A percentile compares a stretch with the other conserved stretches of the same genome.
Conservation (phyloP, 1,140 invertebrate species). For the Caenorhabditis elegans region DNA sequence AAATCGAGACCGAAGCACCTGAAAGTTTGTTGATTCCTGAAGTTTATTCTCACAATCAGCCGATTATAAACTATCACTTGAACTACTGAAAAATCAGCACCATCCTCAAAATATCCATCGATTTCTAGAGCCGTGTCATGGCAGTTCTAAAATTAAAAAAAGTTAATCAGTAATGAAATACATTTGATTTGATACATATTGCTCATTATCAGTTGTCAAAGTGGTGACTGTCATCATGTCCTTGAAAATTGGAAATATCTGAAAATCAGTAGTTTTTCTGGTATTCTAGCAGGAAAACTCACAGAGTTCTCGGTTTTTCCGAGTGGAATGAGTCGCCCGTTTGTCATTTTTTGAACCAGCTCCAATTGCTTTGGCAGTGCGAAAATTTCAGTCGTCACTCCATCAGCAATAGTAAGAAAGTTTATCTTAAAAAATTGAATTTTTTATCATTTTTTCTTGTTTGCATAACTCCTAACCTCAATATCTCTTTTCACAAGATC, state of each 20-base stretch:
- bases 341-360: slow-evolving; percentile 10
- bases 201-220: background rate
- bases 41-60: too few relatives aligned
- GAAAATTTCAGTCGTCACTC: background rate
- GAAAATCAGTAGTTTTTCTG: too few relatives aligned
- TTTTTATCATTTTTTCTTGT: background rate
- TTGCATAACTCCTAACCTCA: background rate
- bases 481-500: background rate
- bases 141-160: background rate
- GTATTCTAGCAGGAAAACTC: background rate
- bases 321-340: background rate
- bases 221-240: background rate
- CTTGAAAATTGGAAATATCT: background rate
- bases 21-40: too few relatives aligned
- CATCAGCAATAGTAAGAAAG: slow-evolving; percentile 1
- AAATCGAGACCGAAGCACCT: too few relatives aligned
- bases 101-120: background rate
- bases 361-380: background rate
- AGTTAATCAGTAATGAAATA: too few relatives aligned
- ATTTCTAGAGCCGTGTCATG: background rate
- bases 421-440: background rate
- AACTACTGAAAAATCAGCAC: background rate
- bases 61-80: too few relatives aligned
- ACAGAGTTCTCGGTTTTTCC: background rate
- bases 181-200: background rate